Percentiles rank a stretch among this genome's conserved stretches.
These are phyloP conservation scores for Eilema caniola DNA, from an alignment of 2,888 invertebrate species.

Conservation along the genomic window DNA sequence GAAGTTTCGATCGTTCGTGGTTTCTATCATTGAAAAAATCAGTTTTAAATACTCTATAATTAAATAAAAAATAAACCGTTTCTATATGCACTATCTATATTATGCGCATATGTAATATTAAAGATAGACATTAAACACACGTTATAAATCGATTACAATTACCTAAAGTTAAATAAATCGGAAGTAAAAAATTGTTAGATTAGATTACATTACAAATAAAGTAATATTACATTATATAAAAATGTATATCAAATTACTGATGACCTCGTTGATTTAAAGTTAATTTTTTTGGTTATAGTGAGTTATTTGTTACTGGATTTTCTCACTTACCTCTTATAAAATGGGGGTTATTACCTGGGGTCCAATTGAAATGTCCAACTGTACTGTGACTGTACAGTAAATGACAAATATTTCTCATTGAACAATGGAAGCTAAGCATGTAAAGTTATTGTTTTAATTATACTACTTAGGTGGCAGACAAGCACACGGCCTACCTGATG, in stretches of 20 bases:
- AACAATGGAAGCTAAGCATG: neutral
- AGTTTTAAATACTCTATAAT: neutral
- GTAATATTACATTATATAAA: neutral
- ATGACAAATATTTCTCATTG: neutral
- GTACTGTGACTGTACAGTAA: too few species aligned
- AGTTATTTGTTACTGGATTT: neutral
- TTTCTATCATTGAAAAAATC: neutral
- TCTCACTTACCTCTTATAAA: too few species aligned
- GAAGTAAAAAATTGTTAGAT: neutral
- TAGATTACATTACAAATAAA: constrained; percentile 2
- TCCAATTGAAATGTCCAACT: too few species aligned
- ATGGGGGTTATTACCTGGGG: neutral
- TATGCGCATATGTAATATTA: neutral
- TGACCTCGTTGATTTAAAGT: neutral
- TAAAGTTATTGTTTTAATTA: neutral
- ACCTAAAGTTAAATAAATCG: constrained; percentile 4
- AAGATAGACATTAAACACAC: neutral
- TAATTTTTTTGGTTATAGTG: neutral
- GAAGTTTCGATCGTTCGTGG: neutral
- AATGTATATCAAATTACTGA: neutral
- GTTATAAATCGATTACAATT: constrained; percentile 2
- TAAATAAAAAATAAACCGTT: neutral
- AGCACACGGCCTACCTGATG: too few species aligned
- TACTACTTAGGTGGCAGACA: too few species aligned
- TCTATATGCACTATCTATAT: neutral